These are phyloP conservation scores for Nomia melanderi DNA, from an alignment of 1,140 invertebrate species.

Conservation along the genomic window DNA sequence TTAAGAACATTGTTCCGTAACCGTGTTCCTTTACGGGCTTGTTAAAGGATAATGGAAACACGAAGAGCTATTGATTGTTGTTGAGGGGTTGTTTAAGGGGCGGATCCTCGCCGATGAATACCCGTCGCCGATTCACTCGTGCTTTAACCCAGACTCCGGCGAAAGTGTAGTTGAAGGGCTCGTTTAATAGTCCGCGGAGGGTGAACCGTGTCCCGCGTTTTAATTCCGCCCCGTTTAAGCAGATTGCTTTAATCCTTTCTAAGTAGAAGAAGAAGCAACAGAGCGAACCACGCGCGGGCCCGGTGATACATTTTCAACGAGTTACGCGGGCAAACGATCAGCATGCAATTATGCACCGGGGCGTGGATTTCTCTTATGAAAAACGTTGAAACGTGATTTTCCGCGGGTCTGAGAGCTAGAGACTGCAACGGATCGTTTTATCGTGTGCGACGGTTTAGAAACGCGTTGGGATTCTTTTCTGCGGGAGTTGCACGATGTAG, in stretches of 20 bases:
- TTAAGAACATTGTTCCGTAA: too few relatives aligned
- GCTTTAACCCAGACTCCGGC: background rate
- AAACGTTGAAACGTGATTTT: background rate
- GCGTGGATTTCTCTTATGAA: background rate
- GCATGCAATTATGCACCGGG: background rate
- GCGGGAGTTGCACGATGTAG: too few relatives aligned
- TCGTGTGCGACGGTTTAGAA: background rate
- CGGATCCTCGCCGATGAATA: background rate
- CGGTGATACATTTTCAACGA: background rate
- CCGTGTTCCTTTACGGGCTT: too few relatives aligned
- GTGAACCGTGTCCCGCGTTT: slow-evolving; percentile 8
- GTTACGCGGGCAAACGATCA: background rate
- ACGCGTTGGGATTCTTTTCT: background rate
- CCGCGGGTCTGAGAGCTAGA: background rate
- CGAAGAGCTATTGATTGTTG: background rate
- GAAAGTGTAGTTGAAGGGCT: background rate
- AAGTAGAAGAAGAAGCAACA: slow-evolving; percentile 10
- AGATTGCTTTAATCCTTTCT: background rate
- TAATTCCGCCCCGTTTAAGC: slow-evolving; percentile 2
- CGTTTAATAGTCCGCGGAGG: background rate
- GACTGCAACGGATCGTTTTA: background rate
- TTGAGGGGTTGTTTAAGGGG: background rate
- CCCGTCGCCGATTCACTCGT: too few relatives aligned
- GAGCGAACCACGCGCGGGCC: background rate
- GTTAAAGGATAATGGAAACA: background rate